Percentiles rank a stretch among this genome's conserved stretches.
These are phyloP conservation scores for Cheilosia grossa DNA, from an alignment of 2,888 invertebrate genomes.

Conservation along the genomic window DNA sequence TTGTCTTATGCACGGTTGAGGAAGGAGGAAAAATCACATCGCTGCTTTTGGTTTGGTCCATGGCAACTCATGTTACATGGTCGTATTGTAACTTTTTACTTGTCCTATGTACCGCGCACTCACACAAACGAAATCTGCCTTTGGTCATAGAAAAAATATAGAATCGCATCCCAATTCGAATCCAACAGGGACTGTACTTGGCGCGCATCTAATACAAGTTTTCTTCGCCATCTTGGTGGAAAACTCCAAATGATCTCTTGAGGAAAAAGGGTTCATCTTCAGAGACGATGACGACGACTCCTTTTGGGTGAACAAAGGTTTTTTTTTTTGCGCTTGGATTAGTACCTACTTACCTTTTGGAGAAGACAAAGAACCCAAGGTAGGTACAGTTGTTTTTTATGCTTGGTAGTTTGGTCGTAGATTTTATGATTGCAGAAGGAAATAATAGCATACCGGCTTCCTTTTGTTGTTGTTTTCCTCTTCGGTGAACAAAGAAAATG, in stretches of 20 bases:
- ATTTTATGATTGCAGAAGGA: conserved; percentile 69
- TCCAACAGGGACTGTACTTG: conserved; percentile 71
- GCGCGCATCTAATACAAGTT: conserved; percentile 68
- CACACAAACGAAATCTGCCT: conserved; percentile 2
- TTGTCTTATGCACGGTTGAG: conserved; percentile 34
- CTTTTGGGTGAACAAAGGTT: conserved; percentile 26
- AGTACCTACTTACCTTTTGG: conserved; percentile 31
- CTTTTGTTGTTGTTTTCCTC: conserved; percentile 56
- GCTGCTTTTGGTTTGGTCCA: conserved; percentile 45
- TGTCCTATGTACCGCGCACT: conserved; percentile 34
- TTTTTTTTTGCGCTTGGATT: conserved; percentile 37
- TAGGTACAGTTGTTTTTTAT: conserved; percentile 73
- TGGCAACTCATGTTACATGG: conserved; percentile 60
- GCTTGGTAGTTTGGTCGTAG: conserved; percentile 64
- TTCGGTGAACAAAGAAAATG: conserved; percentile 65
- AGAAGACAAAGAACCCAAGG: conserved; percentile 67
- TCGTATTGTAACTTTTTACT: conserved; percentile 54
- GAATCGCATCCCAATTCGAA: conserved; percentile 38
- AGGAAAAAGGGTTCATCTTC: conserved; percentile 66
- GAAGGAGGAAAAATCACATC: conserved; percentile 60
- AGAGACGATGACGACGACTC: conserved; percentile 40
- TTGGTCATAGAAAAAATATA: conserved; percentile 41
- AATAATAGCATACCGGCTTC: conserved; percentile 71
- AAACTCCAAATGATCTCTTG: conserved; percentile 58
- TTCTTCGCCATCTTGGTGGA: conserved; percentile 43